Conservation (phyloP, 2,113 vertebrate species). For the Oceanites oceanicus region DNA sequence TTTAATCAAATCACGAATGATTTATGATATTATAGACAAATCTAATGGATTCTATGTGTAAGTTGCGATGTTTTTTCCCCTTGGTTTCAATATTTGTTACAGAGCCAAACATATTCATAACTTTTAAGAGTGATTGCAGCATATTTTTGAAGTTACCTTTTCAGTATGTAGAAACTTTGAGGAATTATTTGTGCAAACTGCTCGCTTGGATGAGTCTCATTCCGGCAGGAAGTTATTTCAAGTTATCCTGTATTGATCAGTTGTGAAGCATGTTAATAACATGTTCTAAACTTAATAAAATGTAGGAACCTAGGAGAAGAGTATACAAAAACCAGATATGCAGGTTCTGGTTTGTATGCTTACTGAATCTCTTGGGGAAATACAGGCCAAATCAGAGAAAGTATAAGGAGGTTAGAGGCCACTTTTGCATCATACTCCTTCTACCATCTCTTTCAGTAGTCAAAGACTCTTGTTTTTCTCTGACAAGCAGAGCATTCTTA, state of each 20-base stretch:
- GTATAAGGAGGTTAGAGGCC: no score
- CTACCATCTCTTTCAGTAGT: not conserved
- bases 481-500: not conserved
- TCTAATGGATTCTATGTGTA: conserved; percentile 92
- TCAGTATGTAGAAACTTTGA: not conserved
- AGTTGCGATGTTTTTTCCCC: conserved; percentile 53
- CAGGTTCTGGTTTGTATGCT: not conserved
- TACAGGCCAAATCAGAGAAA: not conserved
- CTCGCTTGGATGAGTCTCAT: not conserved
- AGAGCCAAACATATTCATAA: not conserved
- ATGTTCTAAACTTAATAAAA: not conserved
- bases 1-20: conserved; percentile 84
- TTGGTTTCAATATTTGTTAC: not conserved
- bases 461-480: not conserved
- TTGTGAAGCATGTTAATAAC: not conserved
- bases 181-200: not conserved
- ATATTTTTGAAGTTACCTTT: not conserved
- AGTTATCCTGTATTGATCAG: not conserved
- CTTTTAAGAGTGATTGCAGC: not conserved
- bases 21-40: conserved; percentile 88
- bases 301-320: not conserved
- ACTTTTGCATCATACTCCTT: not conserved
- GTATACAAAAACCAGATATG: rapidly evolving
- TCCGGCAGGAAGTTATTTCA: not conserved
- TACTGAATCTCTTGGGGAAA: not conserved